Conservation (phyloP, 2,797 vertebrate genomes). For the Acomys russatus region DNA sequence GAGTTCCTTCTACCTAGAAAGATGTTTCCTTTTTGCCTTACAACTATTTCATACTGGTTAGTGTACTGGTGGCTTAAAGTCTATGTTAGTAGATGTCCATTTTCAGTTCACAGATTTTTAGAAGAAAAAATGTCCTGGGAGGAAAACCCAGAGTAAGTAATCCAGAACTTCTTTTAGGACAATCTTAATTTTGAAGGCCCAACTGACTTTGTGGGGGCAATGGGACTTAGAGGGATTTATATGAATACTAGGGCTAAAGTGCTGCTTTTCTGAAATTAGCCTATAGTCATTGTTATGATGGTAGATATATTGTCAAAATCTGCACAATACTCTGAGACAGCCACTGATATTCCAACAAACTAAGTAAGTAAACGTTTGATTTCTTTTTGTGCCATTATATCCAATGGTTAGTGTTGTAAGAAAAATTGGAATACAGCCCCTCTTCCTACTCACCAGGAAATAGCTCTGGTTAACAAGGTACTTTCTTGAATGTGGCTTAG, state of each 20-base stretch:
- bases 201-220: background rate
- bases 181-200: constrained; percentile 61
- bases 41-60: constrained; percentile 8
- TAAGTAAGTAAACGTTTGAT: constrained; percentile 66
- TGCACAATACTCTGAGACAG: constrained; percentile 43
- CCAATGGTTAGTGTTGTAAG: constrained; percentile 41
- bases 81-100: constrained; percentile 58
- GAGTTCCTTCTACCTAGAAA: constrained; percentile 50
- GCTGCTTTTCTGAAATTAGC: constrained; percentile 45
- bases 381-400: constrained; percentile 63
- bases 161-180: background rate
- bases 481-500: constrained; percentile 62
- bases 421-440: constrained; percentile 40
- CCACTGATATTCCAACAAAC: constrained; percentile 60
- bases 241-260: constrained; percentile 60
- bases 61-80: constrained; percentile 52
- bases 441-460: background rate
- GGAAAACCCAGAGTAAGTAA: constrained; percentile 43
- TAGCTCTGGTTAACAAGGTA: constrained; percentile 79
- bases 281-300: background rate
- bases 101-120: constrained; percentile 68
- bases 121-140: constrained; percentile 21
- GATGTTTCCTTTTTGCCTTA: constrained; percentile 57
- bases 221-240: constrained; percentile 44
- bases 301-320: constrained; percentile 22